phyloP scores from a whole-genome alignment of 64 coral and sea anemone species.

The Hydrozoanthus tunicans region DNA sequence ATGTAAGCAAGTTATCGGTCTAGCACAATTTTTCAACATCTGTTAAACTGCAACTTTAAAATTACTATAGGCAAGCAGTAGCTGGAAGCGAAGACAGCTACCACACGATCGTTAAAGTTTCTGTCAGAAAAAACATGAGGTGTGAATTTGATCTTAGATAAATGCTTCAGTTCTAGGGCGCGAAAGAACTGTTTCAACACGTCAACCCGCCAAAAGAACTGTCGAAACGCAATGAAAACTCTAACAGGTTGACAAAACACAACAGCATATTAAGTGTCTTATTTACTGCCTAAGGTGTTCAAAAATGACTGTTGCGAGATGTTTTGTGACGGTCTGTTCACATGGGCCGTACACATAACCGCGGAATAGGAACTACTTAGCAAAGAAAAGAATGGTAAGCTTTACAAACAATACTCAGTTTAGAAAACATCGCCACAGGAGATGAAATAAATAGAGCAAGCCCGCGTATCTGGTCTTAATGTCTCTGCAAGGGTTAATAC shows the following conservation, averaged over 20 bases:
- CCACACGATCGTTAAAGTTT: slow-evolving; percentile 71
- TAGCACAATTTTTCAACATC: slow-evolving; percentile 13
- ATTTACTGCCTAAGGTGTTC: slow-evolving; percentile 69
- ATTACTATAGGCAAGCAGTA: slow-evolving; percentile 17
- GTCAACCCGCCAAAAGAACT: slow-evolving; percentile 88
- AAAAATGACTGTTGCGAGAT: slow-evolving; percentile 65
- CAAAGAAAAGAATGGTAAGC: slow-evolving; percentile 44
- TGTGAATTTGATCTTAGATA: slow-evolving; percentile 98
- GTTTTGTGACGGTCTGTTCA: slow-evolving; percentile 62
- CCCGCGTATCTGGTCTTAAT: neutral
- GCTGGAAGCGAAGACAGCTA: slow-evolving; percentile 89
- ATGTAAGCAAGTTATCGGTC: slow-evolving; percentile 1
- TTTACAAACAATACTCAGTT: slow-evolving; percentile 78
- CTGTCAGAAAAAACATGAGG: slow-evolving; percentile 84
- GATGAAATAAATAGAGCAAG: slow-evolving; percentile 67
- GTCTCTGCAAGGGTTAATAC: slow-evolving; percentile 32
- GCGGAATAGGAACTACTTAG: slow-evolving; percentile 38
- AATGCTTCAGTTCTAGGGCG: slow-evolving; percentile 69
- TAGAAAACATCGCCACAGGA: slow-evolving; percentile 90
- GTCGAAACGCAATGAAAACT: slow-evolving; percentile 83
- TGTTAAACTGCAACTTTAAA: slow-evolving; percentile 23
- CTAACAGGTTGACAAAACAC: slow-evolving; percentile 84
- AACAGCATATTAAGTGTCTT: slow-evolving; percentile 90
- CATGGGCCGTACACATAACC: slow-evolving; percentile 15
- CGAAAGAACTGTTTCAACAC: slow-evolving; percentile 94